Percentiles rank a stretch among this genome's conserved stretches.
Conservation (phyloP, 2,888 invertebrate genomes). For the Aromia moschata region DNA sequence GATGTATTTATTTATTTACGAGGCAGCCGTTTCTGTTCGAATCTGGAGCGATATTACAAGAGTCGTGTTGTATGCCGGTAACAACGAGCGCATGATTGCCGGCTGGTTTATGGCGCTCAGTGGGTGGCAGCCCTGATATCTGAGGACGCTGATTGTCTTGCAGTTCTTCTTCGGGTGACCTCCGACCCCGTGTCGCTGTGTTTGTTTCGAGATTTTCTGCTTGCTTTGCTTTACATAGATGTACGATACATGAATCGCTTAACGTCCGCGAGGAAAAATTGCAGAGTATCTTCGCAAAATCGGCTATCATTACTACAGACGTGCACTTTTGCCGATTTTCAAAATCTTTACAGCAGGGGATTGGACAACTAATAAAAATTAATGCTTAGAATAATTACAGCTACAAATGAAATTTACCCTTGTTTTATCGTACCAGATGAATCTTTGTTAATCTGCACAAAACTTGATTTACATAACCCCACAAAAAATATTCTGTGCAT, state of each 20-base stretch:
- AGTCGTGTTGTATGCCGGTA: slow-evolving; percentile 52
- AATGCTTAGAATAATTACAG: no score
- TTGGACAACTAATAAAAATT: no score
- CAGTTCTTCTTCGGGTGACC: slow-evolving; percentile 46
- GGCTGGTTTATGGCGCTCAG: slow-evolving; percentile 51
- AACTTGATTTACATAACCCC: no score
- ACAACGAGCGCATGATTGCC: slow-evolving; percentile 52
- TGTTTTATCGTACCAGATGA: no score
- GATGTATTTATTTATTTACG: slow-evolving; percentile 50
- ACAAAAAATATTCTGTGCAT: no score
- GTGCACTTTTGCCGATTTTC: no score
- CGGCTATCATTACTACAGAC: no score
- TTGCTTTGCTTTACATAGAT: slow-evolving; percentile 34
- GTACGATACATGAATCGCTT: slow-evolving; percentile 31
- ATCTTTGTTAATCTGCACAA: no score
- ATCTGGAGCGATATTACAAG: slow-evolving; percentile 51
- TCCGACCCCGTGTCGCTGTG: slow-evolving; percentile 37
- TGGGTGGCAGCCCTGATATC: slow-evolving; percentile 51
- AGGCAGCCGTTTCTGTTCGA: slow-evolving; percentile 44
- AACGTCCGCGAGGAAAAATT: slow-evolving; percentile 30
- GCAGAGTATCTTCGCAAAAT: neutral
- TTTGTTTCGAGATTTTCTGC: slow-evolving; percentile 39
- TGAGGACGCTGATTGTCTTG: slow-evolving; percentile 47
- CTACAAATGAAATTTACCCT: no score
- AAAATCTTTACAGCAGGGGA: no score